These are phyloP conservation scores for Epizoanthus ramosus DNA, from an alignment of 92 coral and sea anemone genomes.

Conservation along the genomic window DNA sequence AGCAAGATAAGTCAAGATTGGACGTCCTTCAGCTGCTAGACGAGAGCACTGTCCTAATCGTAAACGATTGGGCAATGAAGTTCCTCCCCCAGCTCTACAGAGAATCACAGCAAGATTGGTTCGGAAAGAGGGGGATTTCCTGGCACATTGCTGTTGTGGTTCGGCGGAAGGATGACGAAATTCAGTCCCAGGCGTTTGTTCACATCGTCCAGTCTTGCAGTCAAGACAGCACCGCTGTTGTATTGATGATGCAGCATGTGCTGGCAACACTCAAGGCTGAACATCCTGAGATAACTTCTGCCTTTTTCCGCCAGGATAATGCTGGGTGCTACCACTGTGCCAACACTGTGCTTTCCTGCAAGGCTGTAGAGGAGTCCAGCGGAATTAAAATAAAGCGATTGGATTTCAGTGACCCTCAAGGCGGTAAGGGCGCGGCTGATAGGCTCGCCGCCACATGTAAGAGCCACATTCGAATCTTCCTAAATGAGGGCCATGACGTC, in stretches of 20 bases:
- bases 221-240: conserved; percentile 28
- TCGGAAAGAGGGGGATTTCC: conserved; percentile 40
- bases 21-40: conserved; percentile 35
- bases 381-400: too few species aligned
- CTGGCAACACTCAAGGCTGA: conserved; percentile 6
- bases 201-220: conserved; percentile 26
- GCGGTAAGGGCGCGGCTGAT: too few species aligned
- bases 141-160: conserved; percentile 37
- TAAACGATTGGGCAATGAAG: conserved; percentile 51
- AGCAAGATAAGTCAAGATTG: conserved; percentile 33
- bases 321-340: too few species aligned
- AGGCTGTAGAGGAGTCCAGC: too few species aligned
- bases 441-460: too few species aligned
- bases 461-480: too few species aligned
- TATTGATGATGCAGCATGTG: conserved; percentile 39
- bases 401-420: too few species aligned
- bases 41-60: conserved; percentile 26
- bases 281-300: too few species aligned
- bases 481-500: neutral
- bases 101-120: conserved; percentile 41
- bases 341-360: too few species aligned
- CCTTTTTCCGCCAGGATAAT: too few species aligned
- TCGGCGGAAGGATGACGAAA: neutral
- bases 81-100: conserved; percentile 35
- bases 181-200: conserved; percentile 8